Evolutionary conservation across 2,888 invertebrate genomes (phyloP).

Genomic region (Globia sparganii): DNA sequence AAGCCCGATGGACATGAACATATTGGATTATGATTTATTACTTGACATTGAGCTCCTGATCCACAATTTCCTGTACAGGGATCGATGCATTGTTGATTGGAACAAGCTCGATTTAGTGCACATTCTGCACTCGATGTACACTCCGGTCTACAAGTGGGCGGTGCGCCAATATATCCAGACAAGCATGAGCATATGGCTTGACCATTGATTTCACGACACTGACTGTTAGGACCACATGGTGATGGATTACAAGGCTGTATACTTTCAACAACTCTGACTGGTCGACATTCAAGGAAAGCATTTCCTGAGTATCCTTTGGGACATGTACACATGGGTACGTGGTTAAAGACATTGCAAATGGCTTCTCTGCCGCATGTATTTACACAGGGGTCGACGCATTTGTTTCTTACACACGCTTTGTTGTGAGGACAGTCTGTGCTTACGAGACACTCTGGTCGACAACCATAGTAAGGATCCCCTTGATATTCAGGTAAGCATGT

Average conservation of each 20-base stretch:
- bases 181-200: constrained; percentile 93
- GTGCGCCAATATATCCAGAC: constrained; percentile 92
- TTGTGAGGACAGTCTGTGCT: constrained; percentile 93
- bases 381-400: constrained; percentile 94
- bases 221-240: constrained; percentile 93
- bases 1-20: constrained; percentile 92
- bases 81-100: constrained; percentile 93
- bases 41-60: constrained; percentile 92
- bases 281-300: constrained; percentile 92
- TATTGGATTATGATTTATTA: constrained; percentile 94
- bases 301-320: constrained; percentile 92
- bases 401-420: constrained; percentile 93
- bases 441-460: constrained; percentile 95
- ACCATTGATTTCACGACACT: constrained; percentile 92
- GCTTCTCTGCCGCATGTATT: constrained; percentile 94
- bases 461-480: constrained; percentile 94
- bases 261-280: constrained; percentile 77
- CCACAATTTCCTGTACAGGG: constrained; percentile 94
- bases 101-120: constrained; percentile 92
- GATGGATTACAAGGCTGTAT: constrained; percentile 92
- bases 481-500: constrained; percentile 93
- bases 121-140: constrained; percentile 93
- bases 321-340: constrained; percentile 91
- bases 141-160: constrained; percentile 93
- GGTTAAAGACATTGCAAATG: constrained; percentile 92